These are phyloP conservation scores for Epizoanthus ramosus DNA, from an alignment of 92 coral and sea anemone species.

Conservation along the genomic window DNA sequence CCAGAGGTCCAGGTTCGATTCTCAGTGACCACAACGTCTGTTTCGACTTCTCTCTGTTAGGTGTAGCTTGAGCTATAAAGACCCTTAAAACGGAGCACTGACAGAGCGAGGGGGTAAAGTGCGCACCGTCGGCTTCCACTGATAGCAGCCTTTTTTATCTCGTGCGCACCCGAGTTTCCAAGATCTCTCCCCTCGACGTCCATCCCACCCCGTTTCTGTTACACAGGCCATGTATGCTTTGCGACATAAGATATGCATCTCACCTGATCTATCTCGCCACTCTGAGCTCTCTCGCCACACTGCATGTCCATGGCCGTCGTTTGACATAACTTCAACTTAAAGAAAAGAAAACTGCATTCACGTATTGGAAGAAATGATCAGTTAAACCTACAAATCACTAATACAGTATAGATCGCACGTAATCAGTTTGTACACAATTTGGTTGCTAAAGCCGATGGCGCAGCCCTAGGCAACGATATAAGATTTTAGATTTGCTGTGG, in stretches of 20 bases:
- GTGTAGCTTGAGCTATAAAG: no score
- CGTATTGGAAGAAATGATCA: no score
- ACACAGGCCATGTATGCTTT: background rate
- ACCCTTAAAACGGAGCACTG: background rate
- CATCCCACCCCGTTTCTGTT: background rate
- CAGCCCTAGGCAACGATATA: no score
- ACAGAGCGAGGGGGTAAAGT: background rate
- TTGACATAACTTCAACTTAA: slow-evolving; percentile 71
- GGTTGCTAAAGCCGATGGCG: no score
- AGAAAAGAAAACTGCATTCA: background rate
- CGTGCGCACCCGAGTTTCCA: background rate
- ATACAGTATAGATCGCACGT: background rate
- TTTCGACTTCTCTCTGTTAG: no score
- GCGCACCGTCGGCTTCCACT: no score
- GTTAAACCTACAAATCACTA: background rate
- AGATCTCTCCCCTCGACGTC: background rate
- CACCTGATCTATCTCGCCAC: slow-evolving; percentile 89
- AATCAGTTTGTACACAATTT: no score
- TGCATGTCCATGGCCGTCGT: slow-evolving; percentile 61
- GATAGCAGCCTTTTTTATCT: no score
- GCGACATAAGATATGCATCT: background rate
- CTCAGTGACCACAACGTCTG: no score
- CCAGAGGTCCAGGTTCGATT: no score
- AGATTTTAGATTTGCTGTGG: no score
- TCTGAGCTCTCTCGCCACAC: slow-evolving; percentile 64